phyloP scores from a whole-genome alignment of 2,888 invertebrate genomes.

The Platerodrilus igneus region DNA sequence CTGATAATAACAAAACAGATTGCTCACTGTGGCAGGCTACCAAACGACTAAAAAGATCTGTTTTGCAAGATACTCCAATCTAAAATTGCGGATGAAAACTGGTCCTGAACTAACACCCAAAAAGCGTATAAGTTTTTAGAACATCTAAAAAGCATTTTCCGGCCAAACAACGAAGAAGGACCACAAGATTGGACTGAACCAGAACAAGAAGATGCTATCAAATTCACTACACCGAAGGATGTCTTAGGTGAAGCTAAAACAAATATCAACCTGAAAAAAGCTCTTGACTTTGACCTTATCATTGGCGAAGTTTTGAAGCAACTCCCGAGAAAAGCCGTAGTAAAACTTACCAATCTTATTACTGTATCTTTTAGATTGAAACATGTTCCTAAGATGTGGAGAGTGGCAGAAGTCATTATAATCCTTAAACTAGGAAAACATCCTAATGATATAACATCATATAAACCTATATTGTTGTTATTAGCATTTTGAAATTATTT shows the following conservation, averaged over 20 bases:
- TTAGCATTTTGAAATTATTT: too few species aligned
- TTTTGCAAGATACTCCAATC: background rate
- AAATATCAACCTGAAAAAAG: constrained; percentile 2
- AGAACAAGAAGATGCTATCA: constrained; percentile 1
- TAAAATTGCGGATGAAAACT: constrained; percentile 4
- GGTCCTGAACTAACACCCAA: constrained; percentile 7
- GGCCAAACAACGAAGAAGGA: constrained; percentile 3
- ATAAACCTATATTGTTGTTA: background rate
- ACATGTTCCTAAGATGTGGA: constrained; percentile 5
- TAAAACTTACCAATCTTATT: constrained; percentile 3
- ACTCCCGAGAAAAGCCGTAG: constrained; percentile 1
- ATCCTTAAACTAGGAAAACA: constrained; percentile 2
- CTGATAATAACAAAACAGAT: constrained; percentile 6
- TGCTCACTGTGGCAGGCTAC: constrained; percentile 3
- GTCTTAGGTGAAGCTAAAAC: background rate
- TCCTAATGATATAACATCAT: background rate
- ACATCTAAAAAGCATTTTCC: constrained; percentile 9
- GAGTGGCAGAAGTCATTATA: constrained; percentile 1
- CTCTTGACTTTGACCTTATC: background rate
- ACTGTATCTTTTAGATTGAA: constrained; percentile 2
- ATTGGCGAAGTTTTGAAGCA: background rate
- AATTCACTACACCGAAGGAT: background rate
- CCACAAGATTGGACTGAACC: background rate
- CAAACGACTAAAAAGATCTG: constrained; percentile 7
- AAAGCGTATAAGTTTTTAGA: constrained; percentile 11